Evolutionary conservation across 2,797 vertebrate genomes (phyloP), one percentile per base, ranked within the genome.

Genomic region (Danio jaintianensis): DNA sequence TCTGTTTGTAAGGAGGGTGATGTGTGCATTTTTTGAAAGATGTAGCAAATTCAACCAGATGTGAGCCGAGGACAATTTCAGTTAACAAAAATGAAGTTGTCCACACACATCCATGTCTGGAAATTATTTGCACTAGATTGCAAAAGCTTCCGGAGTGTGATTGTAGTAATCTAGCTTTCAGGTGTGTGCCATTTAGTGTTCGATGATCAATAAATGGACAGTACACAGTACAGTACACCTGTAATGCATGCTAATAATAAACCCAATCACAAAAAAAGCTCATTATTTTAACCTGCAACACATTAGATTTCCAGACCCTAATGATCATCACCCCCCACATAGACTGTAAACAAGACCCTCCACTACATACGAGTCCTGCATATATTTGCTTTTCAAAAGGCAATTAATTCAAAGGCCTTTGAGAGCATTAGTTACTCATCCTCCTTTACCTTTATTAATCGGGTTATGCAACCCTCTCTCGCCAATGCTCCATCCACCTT

Each of bases 401-500:
- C 78, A 84, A 81, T 87, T 87, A 85, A 83, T 80, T 81, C 55
- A 62, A 75, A 77, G 81, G 59, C 80, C 42, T 82, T 75, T 67
- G 82, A 85, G 74, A 77, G 75, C 61, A 68, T 48, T 79, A 71
- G 82, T 85, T 85, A 81, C 78, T 79, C 72, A 77, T 72, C 69
- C 71, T 77, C 77, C 84, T 80, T 83, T 81, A 79, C 63, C 79
- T 83, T 85, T 82, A 59, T 87, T 83, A 82, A 85, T 87, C 66
- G 76, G 71, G 56, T 85, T 83, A 78, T 42, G 40, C 81, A 85
- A 85, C 47, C 67, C 71, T 79, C 80, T 84, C 63, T 73, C 15
- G 2, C 53, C 40, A 58, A 16, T 77, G 62, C 79, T 59, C 56
- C 74, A 82, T 62, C 78, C 58, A 68, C 56, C 78, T 64, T 75